Evolutionary conservation across 1,140 invertebrate genomes (phyloP).

Genomic region (Penaeus japonicus): DNA sequence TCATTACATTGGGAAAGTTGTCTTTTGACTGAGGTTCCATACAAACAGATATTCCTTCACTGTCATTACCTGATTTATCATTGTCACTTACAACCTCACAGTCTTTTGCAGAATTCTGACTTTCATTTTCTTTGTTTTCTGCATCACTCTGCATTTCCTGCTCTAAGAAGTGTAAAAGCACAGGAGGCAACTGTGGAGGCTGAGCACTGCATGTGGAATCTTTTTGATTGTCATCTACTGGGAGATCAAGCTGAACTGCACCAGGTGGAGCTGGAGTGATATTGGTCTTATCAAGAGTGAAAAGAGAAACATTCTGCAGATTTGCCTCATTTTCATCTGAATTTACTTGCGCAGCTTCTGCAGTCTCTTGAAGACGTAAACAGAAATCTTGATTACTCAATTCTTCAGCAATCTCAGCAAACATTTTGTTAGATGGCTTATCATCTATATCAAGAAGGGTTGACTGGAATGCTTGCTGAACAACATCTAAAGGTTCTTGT

Average conservation of each 20-base stretch:
- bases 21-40: background rate
- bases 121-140: constrained; percentile 22
- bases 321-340: background rate
- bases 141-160: constrained; percentile 35
- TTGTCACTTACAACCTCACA: background rate
- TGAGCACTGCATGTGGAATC: background rate
- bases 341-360: background rate
- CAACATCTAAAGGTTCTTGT: constrained; percentile 10
- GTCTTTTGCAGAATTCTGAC: background rate
- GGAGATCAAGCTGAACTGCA: too few relatives aligned
- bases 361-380: background rate
- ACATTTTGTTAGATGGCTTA: constrained; percentile 27
- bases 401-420: constrained; percentile 6
- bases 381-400: constrained; percentile 23
- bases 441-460: constrained; percentile 4
- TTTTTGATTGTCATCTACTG: background rate
- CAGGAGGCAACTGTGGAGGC: constrained; percentile 23
- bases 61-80: background rate
- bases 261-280: too few relatives aligned
- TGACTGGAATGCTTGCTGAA: constrained; percentile 31
- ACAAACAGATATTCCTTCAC: too few relatives aligned
- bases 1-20: too few relatives aligned
- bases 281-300: too few relatives aligned
- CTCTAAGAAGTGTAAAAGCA: constrained; percentile 8
- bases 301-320: background rate